Conservation (phyloP, 2,888 invertebrate genomes). For the Eustalomyia histrio region DNA sequence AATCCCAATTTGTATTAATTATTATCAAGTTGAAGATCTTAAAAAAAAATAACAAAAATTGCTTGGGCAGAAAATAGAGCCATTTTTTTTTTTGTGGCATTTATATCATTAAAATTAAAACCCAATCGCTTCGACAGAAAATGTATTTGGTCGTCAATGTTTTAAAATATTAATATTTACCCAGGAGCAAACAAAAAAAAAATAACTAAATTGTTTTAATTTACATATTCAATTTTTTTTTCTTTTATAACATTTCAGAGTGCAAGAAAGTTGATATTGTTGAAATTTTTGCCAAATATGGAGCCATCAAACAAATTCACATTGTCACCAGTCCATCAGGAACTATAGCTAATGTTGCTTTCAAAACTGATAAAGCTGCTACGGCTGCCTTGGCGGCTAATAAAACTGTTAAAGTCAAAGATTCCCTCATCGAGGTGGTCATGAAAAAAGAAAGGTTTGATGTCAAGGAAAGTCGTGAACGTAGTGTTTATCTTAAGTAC, state of each 20-base stretch:
- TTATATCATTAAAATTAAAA: too few relatives aligned
- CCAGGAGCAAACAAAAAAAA: too few relatives aligned
- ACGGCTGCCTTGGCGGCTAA: slow-evolving; percentile 68
- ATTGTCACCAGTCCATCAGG: slow-evolving; percentile 41
- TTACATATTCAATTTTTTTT: too few relatives aligned
- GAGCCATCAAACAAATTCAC: slow-evolving; percentile 67
- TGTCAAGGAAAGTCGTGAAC: slow-evolving; percentile 50
- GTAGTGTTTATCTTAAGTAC: slow-evolving; percentile 64
- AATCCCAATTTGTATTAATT: too few relatives aligned
- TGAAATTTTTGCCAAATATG: slow-evolving; percentile 71
- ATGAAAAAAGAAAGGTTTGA: slow-evolving; percentile 15
- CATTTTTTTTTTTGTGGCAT: too few relatives aligned
- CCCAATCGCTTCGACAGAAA: too few relatives aligned
- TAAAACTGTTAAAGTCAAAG: slow-evolving; percentile 42
- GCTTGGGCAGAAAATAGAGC: too few relatives aligned
- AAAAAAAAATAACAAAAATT: too few relatives aligned
- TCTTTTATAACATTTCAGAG: slow-evolving; percentile 60
- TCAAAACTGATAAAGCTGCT: slow-evolving; percentile 67
- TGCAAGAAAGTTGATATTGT: slow-evolving; percentile 69
- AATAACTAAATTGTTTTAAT: too few relatives aligned
- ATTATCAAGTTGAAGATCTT: too few relatives aligned
- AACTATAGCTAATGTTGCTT: slow-evolving; percentile 66
- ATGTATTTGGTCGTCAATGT: too few relatives aligned
- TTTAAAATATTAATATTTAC: too few relatives aligned
- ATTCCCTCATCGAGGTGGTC: slow-evolving; percentile 18